Evolutionary conservation across 2,888 invertebrate species (phyloP), one percentile per base, ranked within the genome.

Genomic region (Halictus ligatus): DNA sequence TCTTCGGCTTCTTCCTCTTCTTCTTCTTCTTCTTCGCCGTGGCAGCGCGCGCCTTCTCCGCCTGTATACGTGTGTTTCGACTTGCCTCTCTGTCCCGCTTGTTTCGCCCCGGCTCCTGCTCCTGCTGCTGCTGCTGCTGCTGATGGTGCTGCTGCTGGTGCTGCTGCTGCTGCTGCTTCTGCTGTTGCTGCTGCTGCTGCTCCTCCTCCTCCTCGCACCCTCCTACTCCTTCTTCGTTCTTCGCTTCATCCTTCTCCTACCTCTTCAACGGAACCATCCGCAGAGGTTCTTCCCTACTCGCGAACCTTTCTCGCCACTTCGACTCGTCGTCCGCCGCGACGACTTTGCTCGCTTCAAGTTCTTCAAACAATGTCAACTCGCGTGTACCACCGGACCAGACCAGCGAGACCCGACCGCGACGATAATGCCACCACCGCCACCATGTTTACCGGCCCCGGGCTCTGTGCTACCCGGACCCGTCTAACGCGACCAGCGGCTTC

Each of bases 281-380:
- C 25, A 60, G 71, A 40, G 78, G 82, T 88, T 88, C 87, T 54
- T 54, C 54, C 88, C 89, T 85, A 88, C 88, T 90, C 85, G 85
- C 86, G 88, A 92, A 90, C 92, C 84, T 90, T 89, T 85, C 90
- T 91, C 90, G 87, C 88, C 90, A 84, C 88, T 90, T 90, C 86
- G 88, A 84, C 80, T 81, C 75, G 58, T 78, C 80, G 54, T 54
- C 75, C 80, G 81, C 81, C 82, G 80, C 81, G 83, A 80, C 89
- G 76, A 87, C 88, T 89, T 89, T 85, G 87, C 78, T 75, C 84
- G 85, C 92, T 89, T 91, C 91, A 88, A 91, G 89, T 90, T 92
- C 93, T 89, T 91, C 91, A 92, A 92, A 93, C 92, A 93, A 92
- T 93, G 93, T 93, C 93, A 92, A 89, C 90, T 83, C 75, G 76